Evolutionary conservation across 2,797 vertebrate genomes (phyloP).

Genomic region (Scleropages formosus): DNA sequence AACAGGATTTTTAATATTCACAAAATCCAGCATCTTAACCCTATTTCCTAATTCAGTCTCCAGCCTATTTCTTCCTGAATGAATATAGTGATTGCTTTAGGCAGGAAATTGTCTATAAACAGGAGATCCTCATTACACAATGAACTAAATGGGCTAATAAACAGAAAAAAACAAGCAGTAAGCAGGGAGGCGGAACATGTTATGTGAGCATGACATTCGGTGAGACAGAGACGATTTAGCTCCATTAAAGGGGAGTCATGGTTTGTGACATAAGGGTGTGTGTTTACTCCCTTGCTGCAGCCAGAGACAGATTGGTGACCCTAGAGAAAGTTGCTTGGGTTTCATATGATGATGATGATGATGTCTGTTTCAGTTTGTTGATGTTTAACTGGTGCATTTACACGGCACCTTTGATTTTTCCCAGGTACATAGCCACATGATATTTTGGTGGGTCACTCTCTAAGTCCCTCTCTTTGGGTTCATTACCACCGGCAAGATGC

Average conservation of each 20-base stretch:
- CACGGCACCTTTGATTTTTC: too few relatives aligned
- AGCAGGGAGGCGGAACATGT: neutral
- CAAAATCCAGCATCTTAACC: neutral
- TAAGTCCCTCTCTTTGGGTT: too few relatives aligned
- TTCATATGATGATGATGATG: too few relatives aligned
- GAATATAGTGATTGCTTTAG: neutral
- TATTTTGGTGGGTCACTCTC: too few relatives aligned
- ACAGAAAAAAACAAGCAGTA: neutral
- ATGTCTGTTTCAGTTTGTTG: too few relatives aligned
- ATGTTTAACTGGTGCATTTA: too few relatives aligned
- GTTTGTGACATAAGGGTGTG: neutral
- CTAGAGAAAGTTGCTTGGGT: too few relatives aligned
- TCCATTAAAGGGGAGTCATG: neutral
- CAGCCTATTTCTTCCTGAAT: neutral
- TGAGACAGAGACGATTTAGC: too few relatives aligned
- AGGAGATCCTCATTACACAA: neutral
- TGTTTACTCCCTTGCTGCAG: neutral
- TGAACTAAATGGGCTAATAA: neutral
- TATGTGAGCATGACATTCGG: neutral
- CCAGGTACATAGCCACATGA: too few relatives aligned
- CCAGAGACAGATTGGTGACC: neutral
- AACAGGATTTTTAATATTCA: neutral
- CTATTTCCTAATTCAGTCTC: neutral
- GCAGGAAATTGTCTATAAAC: slow-evolving; percentile 5
- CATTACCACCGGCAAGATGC: too few relatives aligned